Evolutionary conservation across 2,797 vertebrate genomes (phyloP).

Genomic region (Sternarchorhynchus goeldii): DNA sequence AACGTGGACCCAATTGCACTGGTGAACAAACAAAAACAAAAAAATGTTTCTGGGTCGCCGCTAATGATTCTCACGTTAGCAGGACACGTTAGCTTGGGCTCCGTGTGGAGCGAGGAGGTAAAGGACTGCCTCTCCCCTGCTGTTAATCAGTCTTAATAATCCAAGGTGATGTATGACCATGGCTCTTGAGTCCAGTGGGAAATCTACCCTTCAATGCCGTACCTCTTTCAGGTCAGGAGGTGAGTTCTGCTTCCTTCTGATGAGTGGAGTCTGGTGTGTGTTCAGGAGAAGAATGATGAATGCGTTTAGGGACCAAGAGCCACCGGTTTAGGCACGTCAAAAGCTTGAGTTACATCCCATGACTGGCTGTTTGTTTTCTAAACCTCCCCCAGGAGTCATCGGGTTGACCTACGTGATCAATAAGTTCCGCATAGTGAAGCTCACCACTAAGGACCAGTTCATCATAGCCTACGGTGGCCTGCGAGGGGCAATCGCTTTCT

Average conservation of each 20-base stretch:
- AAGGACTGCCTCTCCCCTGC: neutral
- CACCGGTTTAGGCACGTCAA: no score
- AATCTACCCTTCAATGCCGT: no score
- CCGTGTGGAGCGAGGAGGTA: neutral
- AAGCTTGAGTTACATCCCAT: neutral
- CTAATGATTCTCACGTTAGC: neutral
- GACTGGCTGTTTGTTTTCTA: no score
- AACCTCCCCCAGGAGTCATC: constrained; percentile 80
- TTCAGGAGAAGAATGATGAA: no score
- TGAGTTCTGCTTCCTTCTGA: no score
- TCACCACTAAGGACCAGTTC: constrained; percentile 97
- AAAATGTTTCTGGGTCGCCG: neutral
- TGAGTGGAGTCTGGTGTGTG: no score
- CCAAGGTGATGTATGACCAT: no score
- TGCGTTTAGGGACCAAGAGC: no score
- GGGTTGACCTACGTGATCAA: constrained; percentile 93
- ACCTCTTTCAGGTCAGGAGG: no score
- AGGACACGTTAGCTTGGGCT: neutral
- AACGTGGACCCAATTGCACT: neutral
- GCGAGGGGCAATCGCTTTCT: constrained; percentile 97
- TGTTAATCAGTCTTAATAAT: neutral
- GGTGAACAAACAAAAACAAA: no score
- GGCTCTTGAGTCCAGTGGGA: no score
- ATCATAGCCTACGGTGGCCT: constrained; percentile 96
- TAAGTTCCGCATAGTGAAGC: constrained; percentile 96